These are phyloP conservation scores for Scaptomyza polygonia DNA, from an alignment of 2,888 invertebrate species.

Conservation along the genomic window DNA sequence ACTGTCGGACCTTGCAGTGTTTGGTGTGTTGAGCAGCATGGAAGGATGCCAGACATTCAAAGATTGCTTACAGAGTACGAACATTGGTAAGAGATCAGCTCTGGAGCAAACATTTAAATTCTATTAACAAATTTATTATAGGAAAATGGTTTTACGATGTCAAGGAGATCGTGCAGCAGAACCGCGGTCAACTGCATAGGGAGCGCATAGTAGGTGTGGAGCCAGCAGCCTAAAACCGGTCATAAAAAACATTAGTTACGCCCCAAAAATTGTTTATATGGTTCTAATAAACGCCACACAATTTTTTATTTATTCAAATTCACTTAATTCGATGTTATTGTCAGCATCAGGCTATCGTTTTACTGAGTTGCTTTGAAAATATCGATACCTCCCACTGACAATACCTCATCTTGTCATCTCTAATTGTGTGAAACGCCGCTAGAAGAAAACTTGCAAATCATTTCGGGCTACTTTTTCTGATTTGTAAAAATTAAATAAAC, in stretches of 20 bases:
- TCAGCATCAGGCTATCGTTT: not conserved
- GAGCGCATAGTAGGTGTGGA: slow-evolving; percentile 74
- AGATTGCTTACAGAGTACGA: slow-evolving; percentile 90
- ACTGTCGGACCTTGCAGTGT: slow-evolving; percentile 96
- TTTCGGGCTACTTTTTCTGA: slow-evolving; percentile 49
- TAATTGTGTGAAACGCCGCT: slow-evolving; percentile 63
- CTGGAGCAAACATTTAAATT: not conserved
- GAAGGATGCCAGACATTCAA: slow-evolving; percentile 96
- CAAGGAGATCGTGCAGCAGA: slow-evolving; percentile 85
- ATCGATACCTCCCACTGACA: not conserved
- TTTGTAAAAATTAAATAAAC: slow-evolving; percentile 26
- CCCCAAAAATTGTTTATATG: slow-evolving; percentile 52
- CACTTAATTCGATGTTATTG: not conserved
- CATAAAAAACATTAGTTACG: slow-evolving; percentile 11
- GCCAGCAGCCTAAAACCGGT: slow-evolving; percentile 42
- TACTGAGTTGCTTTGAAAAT: not conserved
- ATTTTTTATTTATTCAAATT: slow-evolving; percentile 10
- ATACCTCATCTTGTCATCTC: slow-evolving; percentile 38
- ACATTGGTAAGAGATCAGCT: slow-evolving; percentile 85
- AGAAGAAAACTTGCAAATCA: slow-evolving; percentile 74
- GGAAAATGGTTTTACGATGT: slow-evolving; percentile 90
- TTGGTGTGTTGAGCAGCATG: slow-evolving; percentile 95
- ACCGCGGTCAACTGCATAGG: slow-evolving; percentile 79
- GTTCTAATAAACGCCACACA: slow-evolving; percentile 38
- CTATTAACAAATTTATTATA: slow-evolving; percentile 34